Conservation (phyloP, 2,113 vertebrate species). For the Nyctereutes procyonoides region DNA sequence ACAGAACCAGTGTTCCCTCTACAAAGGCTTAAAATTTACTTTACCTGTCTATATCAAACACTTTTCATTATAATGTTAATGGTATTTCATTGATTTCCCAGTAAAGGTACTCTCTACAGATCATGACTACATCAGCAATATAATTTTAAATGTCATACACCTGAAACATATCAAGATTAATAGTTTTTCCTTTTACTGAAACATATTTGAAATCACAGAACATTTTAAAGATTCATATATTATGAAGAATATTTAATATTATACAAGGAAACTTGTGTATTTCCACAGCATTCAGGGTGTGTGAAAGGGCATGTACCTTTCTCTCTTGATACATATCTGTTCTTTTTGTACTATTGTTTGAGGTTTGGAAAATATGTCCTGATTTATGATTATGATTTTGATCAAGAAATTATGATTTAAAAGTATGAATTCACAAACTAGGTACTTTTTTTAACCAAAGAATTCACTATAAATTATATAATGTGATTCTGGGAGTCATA, state of each 20-base stretch:
- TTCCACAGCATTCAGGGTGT: constrained; percentile 33
- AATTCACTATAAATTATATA: neutral
- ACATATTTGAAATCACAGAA: constrained; percentile 46
- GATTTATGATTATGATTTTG: neutral
- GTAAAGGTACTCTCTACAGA: constrained; percentile 38
- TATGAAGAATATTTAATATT: constrained; percentile 37
- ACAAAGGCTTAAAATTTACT: constrained; percentile 2
- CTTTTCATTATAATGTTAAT: constrained; percentile 61
- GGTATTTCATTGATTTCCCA: constrained; percentile 15
- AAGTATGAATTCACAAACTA: neutral
- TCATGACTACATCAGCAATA: neutral
- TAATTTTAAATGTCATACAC: constrained; percentile 54
- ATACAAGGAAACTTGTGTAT: neutral
- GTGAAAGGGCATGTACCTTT: constrained; percentile 2
- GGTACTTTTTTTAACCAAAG: neutral
- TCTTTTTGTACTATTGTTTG: neutral
- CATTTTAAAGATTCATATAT: constrained; percentile 39
- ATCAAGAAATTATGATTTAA: constrained; percentile 13
- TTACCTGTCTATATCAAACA: constrained; percentile 46
- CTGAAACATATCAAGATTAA: constrained; percentile 44
- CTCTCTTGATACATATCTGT: neutral
- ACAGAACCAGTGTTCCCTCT: neutral
- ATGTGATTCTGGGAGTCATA: neutral
- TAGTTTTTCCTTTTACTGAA: constrained; percentile 34
- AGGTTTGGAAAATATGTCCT: neutral